Percentiles rank a stretch among this genome's conserved stretches.
phyloP scores from a whole-genome alignment of 2,797 vertebrate genomes.

The Tarsius wallacei region DNA sequence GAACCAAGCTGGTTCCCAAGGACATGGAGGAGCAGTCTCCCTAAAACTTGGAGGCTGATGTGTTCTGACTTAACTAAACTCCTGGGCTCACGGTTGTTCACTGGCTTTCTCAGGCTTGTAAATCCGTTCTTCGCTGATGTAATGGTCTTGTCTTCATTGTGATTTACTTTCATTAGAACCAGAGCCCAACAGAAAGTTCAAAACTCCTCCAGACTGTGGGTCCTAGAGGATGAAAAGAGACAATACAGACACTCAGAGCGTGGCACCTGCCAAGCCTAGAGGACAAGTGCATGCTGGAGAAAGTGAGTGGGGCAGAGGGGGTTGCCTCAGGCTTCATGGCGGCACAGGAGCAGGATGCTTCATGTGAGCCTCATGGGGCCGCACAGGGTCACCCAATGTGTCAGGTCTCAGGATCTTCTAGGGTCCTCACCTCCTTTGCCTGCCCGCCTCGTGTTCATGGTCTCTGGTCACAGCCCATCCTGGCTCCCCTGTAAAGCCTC shows the following conservation, averaged over 20 bases:
- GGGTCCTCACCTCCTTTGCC: background rate
- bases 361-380: too few species aligned
- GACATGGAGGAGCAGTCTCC: background rate
- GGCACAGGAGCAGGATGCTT: background rate
- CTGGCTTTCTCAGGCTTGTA: background rate
- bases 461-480: background rate
- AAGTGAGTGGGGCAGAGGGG: background rate
- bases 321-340: fast-evolving
- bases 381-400: too few species aligned
- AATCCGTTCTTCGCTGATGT: slow-evolving; percentile 22
- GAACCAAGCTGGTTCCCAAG: background rate
- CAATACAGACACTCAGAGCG: background rate
- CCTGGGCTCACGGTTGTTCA: background rate
- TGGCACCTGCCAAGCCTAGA: background rate
- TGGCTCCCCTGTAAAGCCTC: background rate
- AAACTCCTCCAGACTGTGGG: background rate
- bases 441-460: background rate
- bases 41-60: background rate
- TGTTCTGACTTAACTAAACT: slow-evolving; percentile 22
- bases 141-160: slow-evolving; percentile 1
- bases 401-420: background rate
- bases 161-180: slow-evolving; percentile 60
- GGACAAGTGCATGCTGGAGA: background rate
- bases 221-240: background rate
- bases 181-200: background rate